Base-by-base conservation (phyloP, 2,797 vertebrate genomes). In the Paratrypauchen microcephalus region DNA sequence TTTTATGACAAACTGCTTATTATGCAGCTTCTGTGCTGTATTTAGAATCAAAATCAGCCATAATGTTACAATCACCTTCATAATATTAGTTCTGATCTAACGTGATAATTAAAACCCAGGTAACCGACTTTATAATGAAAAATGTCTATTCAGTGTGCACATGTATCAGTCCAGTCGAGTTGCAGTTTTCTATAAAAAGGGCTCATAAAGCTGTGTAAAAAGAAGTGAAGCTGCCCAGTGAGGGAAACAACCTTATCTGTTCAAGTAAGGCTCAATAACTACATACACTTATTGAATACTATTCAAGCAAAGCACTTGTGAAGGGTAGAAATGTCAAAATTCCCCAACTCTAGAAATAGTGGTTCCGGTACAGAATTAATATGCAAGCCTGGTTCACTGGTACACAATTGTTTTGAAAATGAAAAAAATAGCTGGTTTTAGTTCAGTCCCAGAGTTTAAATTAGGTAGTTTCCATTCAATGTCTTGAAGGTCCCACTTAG, bases 231-330 rank as follows among this genome's bases (percentile, higher is more conserved):
- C 73, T 70, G 75, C 79, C 76, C 76, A 82, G 86, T 80, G 76
- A 79, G 76, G 77, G 73, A 86, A 88, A 83, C 74, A 86, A 84
- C 83, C 81, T 74, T 81, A 86, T 88, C 80, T 66, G 26, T 89
- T 91, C 86, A 87, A 89, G 88, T 85, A 86, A 88, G 81, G 84
- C 82, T 89, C 86, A 89, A 83, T 87, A 90, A 86, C 82, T 76
- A 71, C 76, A 76, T 70, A 82, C 21, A 59, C 78, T 62, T 69
- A 58, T 69, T 85, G 89, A 89, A 91, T 89, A 87, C 85, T 89
- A 89, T 89, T 85, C 71, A 82, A 82, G 70, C 78, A 77, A 86
- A 81, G 89, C 80, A 79, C 58, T 87, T 80, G 71, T 90, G 85
- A 89, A 87, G 85, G 86, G 84, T 84, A 89, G 88, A 91, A 84